A percentile compares a stretch with the other conserved stretches of the same genome.
These are phyloP conservation scores for Lithophane leautieri DNA, from an alignment of 2,888 invertebrate species.

Conservation along the genomic window DNA sequence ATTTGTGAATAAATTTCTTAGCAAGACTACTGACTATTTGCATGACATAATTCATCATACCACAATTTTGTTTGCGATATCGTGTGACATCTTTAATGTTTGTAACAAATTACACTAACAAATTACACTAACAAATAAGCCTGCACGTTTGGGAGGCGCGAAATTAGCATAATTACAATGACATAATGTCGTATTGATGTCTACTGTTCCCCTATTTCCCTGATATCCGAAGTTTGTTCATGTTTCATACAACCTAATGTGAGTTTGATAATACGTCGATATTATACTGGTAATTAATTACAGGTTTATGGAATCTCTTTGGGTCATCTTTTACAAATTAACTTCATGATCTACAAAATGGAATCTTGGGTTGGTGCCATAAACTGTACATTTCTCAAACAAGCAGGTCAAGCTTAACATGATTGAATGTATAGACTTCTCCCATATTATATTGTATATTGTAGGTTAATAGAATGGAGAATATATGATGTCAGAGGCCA, in stretches of 20 bases:
- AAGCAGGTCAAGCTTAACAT: slow-evolving; percentile 49
- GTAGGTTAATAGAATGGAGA: slow-evolving; percentile 56
- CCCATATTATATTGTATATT: slow-evolving; percentile 44
- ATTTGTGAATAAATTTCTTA: neutral
- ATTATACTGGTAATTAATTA: slow-evolving; percentile 17
- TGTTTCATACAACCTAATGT: slow-evolving; percentile 14
- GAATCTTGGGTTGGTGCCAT: slow-evolving; percentile 45
- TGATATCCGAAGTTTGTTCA: slow-evolving; percentile 8
- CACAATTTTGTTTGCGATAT: neutral
- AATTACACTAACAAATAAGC: slow-evolving; percentile 26
- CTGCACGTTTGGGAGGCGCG: slow-evolving; percentile 11
- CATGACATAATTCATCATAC: neutral
- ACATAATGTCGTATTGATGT: slow-evolving; percentile 30
- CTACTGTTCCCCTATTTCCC: neutral
- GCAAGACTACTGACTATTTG: neutral
- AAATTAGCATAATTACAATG: slow-evolving; percentile 39
- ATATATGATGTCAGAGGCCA: slow-evolving; percentile 53
- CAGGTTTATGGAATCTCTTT: slow-evolving; percentile 8
- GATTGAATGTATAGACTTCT: slow-evolving; percentile 37
- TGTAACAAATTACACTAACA: slow-evolving; percentile 13
- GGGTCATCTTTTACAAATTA: slow-evolving; percentile 11
- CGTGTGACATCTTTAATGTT: neutral
- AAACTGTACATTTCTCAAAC: slow-evolving; percentile 29
- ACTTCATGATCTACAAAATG: slow-evolving; percentile 1
- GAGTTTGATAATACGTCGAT: slow-evolving; percentile 27